Evolutionary conservation across 2,888 invertebrate species (phyloP).

Genomic region (Drosophila mulleri): DNA sequence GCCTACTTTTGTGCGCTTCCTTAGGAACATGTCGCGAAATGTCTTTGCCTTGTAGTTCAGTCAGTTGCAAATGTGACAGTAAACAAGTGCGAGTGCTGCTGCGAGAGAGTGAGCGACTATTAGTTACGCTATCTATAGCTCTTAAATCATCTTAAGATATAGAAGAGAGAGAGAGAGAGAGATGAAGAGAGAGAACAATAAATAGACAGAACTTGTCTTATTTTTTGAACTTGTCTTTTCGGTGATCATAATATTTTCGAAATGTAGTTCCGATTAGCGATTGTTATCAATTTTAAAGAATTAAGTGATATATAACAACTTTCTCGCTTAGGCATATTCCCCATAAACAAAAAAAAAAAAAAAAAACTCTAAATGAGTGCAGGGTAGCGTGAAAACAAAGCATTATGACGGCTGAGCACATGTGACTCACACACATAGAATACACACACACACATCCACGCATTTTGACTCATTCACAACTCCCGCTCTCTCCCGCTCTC

Average conservation of each 20-base stretch:
- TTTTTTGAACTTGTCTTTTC: too few species aligned
- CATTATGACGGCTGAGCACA: slow-evolving; percentile 33
- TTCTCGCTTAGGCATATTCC: neutral
- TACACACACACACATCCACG: slow-evolving; percentile 14
- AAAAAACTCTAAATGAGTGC: neutral
- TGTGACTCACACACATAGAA: slow-evolving; percentile 29
- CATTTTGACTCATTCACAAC: slow-evolving; percentile 10
- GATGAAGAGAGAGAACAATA: too few species aligned
- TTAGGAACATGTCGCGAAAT: slow-evolving; percentile 7
- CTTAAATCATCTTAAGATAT: too few species aligned
- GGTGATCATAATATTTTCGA: too few species aligned
- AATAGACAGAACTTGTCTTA: too few species aligned
- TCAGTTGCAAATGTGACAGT: slow-evolving; percentile 23
- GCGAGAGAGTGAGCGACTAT: neutral
- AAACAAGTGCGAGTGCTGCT: neutral
- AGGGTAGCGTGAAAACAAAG: slow-evolving; percentile 9
- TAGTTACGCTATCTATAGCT: neutral
- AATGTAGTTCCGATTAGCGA: neutral
- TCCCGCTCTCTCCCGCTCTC: neutral
- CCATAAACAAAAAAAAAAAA: too few species aligned
- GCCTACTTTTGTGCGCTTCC: slow-evolving; percentile 49
- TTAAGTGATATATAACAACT: neutral
- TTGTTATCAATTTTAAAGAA: neutral
- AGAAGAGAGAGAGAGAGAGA: too few species aligned
- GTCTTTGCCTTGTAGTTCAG: slow-evolving; percentile 20